Base-by-base conservation (phyloP, 1,140 invertebrate species). In the Drosophila pruinosa region DNA sequence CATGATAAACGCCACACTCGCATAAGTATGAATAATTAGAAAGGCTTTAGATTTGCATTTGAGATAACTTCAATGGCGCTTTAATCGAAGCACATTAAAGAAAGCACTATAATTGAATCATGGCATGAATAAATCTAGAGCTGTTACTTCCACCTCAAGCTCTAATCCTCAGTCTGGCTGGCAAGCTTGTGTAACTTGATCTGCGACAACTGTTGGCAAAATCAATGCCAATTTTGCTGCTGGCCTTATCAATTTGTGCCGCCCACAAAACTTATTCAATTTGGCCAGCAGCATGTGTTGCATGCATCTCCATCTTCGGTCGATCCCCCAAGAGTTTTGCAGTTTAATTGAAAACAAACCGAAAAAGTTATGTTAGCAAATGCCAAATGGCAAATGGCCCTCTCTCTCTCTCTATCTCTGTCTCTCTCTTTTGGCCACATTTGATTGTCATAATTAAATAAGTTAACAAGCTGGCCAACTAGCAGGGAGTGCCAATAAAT, bases 401-500 rank as follows among this genome's bases (percentile, higher is more conserved):
- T 14, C 6, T 14, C 8, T 10, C 14, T 3, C 4, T 4, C 15
- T 19, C 10, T 24, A 12, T 4, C 24, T n/a, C 8, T 5, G 12
- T 5, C 17, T n/a, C 4, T 12, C 6, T 4, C 14, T 21, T 4
- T 48, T 15, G 53, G 43, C 26, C 48, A 19, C 38, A 67, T 59
- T 72, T 68, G 70, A 72, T 68, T 72, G 64, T 68, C 54, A 61
- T 69, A 68, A 72, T 72, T 72, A 61, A 72, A 72, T 68, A 61
- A 68, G 56, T 68, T 72, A 68, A 68, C 70, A 59, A 39, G 54
- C 70, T 59, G 54, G 4, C 31, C 63, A 68, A 34, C 53, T 38
- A 53, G 48, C n/a, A 17, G 38, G 39, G 64, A 19, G 22, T 64
- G 34, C 61, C 50, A 71, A 71, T 64, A 50, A 71, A 34, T 71